Base-by-base conservation (phyloP, 1,140 invertebrate genomes). In the Mercenaria mercenaria region DNA sequence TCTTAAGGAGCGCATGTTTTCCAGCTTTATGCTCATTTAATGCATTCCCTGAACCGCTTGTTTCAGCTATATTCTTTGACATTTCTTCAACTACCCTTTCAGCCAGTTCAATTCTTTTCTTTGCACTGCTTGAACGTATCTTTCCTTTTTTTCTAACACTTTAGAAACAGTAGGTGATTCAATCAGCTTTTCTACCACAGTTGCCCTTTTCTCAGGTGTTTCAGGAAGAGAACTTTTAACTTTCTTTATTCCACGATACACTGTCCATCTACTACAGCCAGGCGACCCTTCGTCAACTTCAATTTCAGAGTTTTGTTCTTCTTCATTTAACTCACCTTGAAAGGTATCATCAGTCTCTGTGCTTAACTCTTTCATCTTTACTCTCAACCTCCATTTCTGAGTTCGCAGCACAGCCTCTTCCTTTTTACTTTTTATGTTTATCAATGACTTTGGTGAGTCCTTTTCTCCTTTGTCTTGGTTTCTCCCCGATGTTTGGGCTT, bases 261-360 rank as follows among this genome's bases (percentile, higher is more conserved):
- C 10, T 11, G 59, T 29, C 34, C 56, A 52, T 47, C 72, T 20
- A 56, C 61, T 81, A 39, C 76, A 52, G 69, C 34, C 39, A 11
- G 59, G 10, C 6, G 26, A 61, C 8, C 6, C n/a, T 61, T 23
- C 56, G 26, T 90, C 59, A 61, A n/a, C 76, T 39, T 81, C 23
- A 67, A 37, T 88, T 13, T 87, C 74, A 80, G 72, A 80, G 23
- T 61, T 43, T 81, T 69, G n/a, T 39, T 88, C 84, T 77, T 79
- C 83, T 56, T 83, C 23, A 79, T 56, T 77, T 29, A 82, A 77
- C 76, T 26, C 69, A 32, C 8, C 23, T n/a, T 64, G 8, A 64
- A 10, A 26, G 8, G 8, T 64, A 23, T 72, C 37, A 15, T 37
- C 34, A 72, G 15, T 41, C 10, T 41, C 23, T 37, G 67, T 37